Conservation (phyloP, 2,888 invertebrate genomes). For the Drosophila koepferae region DNA sequence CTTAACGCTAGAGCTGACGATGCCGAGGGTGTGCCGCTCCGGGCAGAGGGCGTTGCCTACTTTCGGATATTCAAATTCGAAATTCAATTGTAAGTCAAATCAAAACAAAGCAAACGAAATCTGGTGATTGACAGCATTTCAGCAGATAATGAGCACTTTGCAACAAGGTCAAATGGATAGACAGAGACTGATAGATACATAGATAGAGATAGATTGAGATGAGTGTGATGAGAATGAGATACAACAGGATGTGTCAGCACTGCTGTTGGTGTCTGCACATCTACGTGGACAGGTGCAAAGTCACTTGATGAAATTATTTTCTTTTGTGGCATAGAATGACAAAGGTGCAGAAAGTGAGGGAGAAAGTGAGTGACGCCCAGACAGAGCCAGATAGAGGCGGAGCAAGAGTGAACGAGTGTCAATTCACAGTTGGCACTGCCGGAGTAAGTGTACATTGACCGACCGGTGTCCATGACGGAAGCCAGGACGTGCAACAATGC, state of each 20-base stretch:
- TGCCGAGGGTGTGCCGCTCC: background rate
- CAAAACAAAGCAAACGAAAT: slow-evolving; percentile 71
- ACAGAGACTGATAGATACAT: slow-evolving; percentile 7
- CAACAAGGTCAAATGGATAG: slow-evolving; percentile 19
- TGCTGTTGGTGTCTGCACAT: slow-evolving; percentile 8
- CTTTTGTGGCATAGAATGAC: slow-evolving; percentile 32
- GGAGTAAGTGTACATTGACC: slow-evolving; percentile 39
- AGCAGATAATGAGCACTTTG: slow-evolving; percentile 74
- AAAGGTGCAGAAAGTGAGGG: background rate
- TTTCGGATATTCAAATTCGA: slow-evolving; percentile 68
- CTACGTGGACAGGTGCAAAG: slow-evolving; percentile 28
- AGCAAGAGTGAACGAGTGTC: slow-evolving; percentile 9
- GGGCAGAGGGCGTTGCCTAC: slow-evolving; percentile 32
- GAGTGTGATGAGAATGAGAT: slow-evolving; percentile 14
- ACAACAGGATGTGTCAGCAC: slow-evolving; percentile 45
- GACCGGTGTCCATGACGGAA: slow-evolving; percentile 63
- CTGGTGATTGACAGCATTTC: slow-evolving; percentile 81
- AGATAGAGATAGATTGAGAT: slow-evolving; percentile 7
- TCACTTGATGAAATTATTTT: slow-evolving; percentile 65
- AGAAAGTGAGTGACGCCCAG: background rate
- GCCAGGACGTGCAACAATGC: slow-evolving; percentile 68
- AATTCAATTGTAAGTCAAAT: slow-evolving; percentile 80
- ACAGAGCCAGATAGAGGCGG: background rate
- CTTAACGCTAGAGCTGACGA: slow-evolving; percentile 44
- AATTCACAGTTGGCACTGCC: slow-evolving; percentile 37